Evolutionary conservation across 2,797 vertebrate genomes (phyloP).

Genomic region (Psittacula echo): DNA sequence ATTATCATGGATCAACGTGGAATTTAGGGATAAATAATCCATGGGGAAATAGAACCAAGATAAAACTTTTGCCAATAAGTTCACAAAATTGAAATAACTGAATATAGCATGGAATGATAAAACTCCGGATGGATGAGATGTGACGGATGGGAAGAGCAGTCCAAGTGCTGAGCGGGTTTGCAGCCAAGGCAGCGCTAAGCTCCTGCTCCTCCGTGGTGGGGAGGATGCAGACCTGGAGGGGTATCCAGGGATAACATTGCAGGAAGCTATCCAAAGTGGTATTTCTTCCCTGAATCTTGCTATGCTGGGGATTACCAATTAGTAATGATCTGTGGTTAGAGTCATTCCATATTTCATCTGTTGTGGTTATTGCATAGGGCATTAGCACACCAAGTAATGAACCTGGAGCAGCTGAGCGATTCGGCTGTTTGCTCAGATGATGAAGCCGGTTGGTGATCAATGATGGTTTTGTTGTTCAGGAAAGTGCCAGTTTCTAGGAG

Average conservation of each 20-base stretch:
- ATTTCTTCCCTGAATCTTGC: neutral
- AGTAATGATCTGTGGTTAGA: constrained; percentile 30
- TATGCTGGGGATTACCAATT: neutral
- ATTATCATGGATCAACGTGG: neutral
- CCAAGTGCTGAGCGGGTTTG: neutral
- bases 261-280: neutral
- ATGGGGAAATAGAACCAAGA: neutral
- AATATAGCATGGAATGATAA: neutral
- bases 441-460: constrained; percentile 44
- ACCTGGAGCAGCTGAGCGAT: constrained; percentile 49
- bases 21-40: neutral
- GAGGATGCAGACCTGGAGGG: neutral
- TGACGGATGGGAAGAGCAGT: neutral
- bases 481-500: neutral
- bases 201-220: neutral
- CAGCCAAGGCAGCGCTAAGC: neutral
- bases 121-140: neutral
- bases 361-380: constrained; percentile 15
- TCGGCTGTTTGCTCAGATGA: neutral
- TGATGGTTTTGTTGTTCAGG: constrained; percentile 10
- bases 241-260: neutral
- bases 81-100: neutral
- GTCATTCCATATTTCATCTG: constrained; percentile 50
- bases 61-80: neutral
- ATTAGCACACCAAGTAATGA: constrained; percentile 16